phyloP scores from a whole-genome alignment of 2,888 invertebrate species.

The Coelopa pilipes region DNA sequence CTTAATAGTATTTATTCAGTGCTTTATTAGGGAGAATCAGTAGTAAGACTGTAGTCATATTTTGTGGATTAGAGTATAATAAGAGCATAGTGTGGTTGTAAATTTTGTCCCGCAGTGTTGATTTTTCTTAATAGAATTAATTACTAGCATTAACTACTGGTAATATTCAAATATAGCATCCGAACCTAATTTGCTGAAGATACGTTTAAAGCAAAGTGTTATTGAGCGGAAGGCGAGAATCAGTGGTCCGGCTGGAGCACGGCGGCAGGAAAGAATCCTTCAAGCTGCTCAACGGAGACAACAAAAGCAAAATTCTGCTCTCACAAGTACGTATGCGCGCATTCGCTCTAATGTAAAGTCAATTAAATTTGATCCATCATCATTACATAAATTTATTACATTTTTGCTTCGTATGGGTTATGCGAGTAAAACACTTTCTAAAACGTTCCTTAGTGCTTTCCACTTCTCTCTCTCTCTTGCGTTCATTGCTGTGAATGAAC shows the following conservation, averaged over 20 bases:
- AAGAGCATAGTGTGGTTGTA: not conserved
- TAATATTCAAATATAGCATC: constrained; percentile 75
- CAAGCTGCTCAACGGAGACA: constrained; percentile 72
- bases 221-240: constrained; percentile 86
- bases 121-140: not conserved
- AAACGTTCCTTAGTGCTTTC: too few relatives aligned
- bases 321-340: constrained; percentile 65
- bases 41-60: not conserved
- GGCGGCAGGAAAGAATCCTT: constrained; percentile 81
- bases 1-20: too few relatives aligned
- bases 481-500: too few relatives aligned
- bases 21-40: too few relatives aligned
- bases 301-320: constrained; percentile 65
- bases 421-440: too few relatives aligned
- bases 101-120: constrained; percentile 14
- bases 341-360: constrained; percentile 1
- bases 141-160: constrained; percentile 31
- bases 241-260: constrained; percentile 87
- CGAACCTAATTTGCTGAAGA: constrained; percentile 96
- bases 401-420: not conserved
- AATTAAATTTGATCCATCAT: not conserved
- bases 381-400: not conserved
- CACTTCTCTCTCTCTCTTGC: too few relatives aligned
- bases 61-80: not conserved
- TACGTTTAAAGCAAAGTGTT: constrained; percentile 93